phyloP scores from a whole-genome alignment of 2,888 invertebrate genomes.

The Opisthograptis luteolata region DNA sequence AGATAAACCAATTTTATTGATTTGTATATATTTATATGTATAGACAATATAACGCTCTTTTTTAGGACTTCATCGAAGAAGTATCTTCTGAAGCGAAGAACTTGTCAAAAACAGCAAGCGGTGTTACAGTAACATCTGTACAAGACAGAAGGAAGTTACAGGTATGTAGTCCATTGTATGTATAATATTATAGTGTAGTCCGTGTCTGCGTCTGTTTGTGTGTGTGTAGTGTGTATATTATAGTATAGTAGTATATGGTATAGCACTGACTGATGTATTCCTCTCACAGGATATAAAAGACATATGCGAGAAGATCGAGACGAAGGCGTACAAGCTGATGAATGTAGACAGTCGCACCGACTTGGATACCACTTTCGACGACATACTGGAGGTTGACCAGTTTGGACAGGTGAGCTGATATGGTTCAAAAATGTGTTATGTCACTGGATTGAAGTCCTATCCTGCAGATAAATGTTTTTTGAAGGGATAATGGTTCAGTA shows the following conservation, averaged over 20 bases:
- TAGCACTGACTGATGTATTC: constrained; percentile 2
- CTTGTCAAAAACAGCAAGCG: constrained; percentile 38
- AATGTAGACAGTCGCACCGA: constrained; percentile 32
- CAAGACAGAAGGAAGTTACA: constrained; percentile 44
- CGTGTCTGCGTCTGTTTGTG: too few relatives aligned
- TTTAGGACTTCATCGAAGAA: constrained; percentile 65
- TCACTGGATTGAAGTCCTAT: too few relatives aligned
- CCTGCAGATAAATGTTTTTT: too few relatives aligned
- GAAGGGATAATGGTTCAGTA: too few relatives aligned
- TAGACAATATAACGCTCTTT: constrained; percentile 9
- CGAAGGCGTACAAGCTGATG: constrained; percentile 42
- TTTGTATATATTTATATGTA: neutral
- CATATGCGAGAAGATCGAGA: constrained; percentile 49
- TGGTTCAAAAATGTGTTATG: too few relatives aligned
- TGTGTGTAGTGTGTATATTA: too few relatives aligned
- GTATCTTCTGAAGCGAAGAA: constrained; percentile 52
- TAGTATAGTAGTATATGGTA: neutral
- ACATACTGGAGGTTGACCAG: constrained; percentile 52
- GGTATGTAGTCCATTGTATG: too few relatives aligned
- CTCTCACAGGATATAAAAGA: constrained; percentile 48
- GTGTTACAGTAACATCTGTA: constrained; percentile 32
- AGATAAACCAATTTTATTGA: too few relatives aligned
- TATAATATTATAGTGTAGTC: too few relatives aligned
- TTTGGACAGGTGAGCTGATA: constrained; percentile 57
- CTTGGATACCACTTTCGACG: constrained; percentile 44